phyloP scores from a whole-genome alignment of 2,113 vertebrate genomes.

The Nesoenas mayeri region DNA sequence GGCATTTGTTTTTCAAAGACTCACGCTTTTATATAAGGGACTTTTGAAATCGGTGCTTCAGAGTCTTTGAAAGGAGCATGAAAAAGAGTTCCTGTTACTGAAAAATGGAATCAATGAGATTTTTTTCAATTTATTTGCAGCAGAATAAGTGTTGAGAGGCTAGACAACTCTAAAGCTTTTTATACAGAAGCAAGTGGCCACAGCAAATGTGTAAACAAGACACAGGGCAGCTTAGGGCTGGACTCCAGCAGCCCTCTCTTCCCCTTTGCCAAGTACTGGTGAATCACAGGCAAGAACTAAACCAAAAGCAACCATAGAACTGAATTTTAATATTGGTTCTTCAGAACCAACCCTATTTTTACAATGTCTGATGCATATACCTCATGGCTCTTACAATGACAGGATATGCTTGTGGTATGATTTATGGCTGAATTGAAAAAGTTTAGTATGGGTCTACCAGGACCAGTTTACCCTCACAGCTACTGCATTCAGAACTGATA shows the following conservation, averaged over 20 bases:
- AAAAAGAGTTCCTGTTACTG: not conserved
- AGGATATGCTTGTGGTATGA: not conserved
- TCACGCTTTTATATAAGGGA: not conserved
- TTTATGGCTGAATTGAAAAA: not conserved
- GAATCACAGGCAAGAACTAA: not conserved
- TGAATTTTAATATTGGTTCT: not conserved
- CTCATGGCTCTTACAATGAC: not conserved
- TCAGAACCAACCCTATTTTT: not conserved
- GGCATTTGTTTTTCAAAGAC: conserved; percentile 6
- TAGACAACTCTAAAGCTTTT: not conserved
- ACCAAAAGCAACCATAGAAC: not conserved
- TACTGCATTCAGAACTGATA: not conserved
- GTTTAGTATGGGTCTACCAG: not conserved
- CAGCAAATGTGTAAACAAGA: not conserved
- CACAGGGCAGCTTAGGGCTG: not conserved
- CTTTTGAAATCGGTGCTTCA: conserved; percentile 20
- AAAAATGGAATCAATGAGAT: not conserved
- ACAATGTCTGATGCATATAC: accelerated
- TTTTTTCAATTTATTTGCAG: not conserved
- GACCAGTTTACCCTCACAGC: not conserved
- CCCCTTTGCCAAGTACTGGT: not conserved
- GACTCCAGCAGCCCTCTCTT: not conserved
- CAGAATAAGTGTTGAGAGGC: not conserved
- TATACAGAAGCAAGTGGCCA: not conserved
- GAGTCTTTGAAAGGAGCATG: not conserved